A percentile compares a stretch with the other conserved stretches of the same genome.
Conservation (phyloP, 1,140 invertebrate genomes). For the Conus betulinus region DNA sequence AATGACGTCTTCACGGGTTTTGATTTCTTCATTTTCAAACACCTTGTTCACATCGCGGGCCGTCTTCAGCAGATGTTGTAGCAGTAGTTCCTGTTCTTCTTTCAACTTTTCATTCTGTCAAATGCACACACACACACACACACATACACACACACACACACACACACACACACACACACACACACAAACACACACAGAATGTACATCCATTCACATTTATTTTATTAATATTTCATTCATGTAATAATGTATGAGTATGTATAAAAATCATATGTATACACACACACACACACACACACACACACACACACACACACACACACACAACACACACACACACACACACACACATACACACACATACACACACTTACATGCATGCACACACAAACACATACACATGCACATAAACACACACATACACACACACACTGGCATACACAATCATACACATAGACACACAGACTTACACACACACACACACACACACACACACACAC, state of each 20-base stretch:
- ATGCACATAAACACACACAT: too few species aligned
- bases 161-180: not conserved
- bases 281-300: not conserved
- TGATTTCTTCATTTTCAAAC: slow-evolving; percentile 63
- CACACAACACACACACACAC: too few species aligned
- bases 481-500: too few species aligned
- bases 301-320: not conserved
- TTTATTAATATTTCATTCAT: too few species aligned
- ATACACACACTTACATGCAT: too few species aligned
- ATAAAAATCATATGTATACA: not conserved
- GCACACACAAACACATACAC: too few species aligned
- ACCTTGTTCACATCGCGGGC: slow-evolving; percentile 68
- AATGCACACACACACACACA: slow-evolving; percentile 11
- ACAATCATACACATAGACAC: too few species aligned
- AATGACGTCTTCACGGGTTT: slow-evolving; percentile 68
- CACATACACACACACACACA: slow-evolving; percentile 11
- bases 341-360: too few species aligned
- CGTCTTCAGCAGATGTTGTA: slow-evolving; percentile 67
- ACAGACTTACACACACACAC: too few species aligned
- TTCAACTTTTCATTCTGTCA: slow-evolving; percentile 70
- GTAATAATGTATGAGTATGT: not conserved
- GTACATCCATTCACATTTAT: not conserved
- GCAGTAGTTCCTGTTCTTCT: slow-evolving; percentile 65
- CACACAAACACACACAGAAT: not conserved
- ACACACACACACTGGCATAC: too few species aligned